These are phyloP conservation scores for Cybosia mesomella DNA, from an alignment of 2,888 invertebrate genomes.

Conservation along the genomic window DNA sequence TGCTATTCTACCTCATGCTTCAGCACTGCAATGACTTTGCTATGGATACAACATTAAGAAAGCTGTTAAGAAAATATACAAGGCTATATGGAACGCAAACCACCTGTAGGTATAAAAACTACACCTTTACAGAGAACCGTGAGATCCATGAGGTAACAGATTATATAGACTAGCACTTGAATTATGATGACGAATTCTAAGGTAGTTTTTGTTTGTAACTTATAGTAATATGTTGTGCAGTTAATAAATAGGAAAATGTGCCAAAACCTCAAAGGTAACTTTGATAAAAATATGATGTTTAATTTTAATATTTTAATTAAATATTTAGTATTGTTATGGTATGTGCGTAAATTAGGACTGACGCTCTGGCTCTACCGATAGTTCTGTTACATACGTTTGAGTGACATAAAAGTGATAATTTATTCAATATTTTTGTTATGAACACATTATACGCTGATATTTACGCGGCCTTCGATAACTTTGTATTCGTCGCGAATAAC, in stretches of 20 bases:
- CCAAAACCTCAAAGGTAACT: background rate
- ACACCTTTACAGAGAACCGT: background rate
- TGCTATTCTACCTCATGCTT: background rate
- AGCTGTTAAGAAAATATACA: background rate
- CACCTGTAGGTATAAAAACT: background rate
- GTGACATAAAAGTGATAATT: constrained; percentile 39
- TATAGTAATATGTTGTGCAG: too few species aligned
- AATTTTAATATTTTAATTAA: background rate
- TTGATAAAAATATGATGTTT: background rate
- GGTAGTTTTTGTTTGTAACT: background rate
- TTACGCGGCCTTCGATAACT: constrained; percentile 46
- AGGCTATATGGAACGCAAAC: background rate
- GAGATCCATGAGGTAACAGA: background rate
- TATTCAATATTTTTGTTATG: constrained; percentile 30
- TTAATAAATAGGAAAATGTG: background rate
- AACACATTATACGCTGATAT: constrained; percentile 31
- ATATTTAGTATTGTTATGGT: background rate
- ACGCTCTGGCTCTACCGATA: constrained; percentile 16
- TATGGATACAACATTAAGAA: background rate
- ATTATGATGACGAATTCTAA: background rate
- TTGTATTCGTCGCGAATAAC: constrained; percentile 39
- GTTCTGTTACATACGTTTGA: constrained; percentile 23
- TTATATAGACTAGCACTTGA: background rate
- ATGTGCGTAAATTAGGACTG: background rate
- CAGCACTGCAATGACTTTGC: background rate